These are phyloP conservation scores for Hipparchia sbordonii DNA, from an alignment of 2,888 invertebrate species.

Conservation along the genomic window DNA sequence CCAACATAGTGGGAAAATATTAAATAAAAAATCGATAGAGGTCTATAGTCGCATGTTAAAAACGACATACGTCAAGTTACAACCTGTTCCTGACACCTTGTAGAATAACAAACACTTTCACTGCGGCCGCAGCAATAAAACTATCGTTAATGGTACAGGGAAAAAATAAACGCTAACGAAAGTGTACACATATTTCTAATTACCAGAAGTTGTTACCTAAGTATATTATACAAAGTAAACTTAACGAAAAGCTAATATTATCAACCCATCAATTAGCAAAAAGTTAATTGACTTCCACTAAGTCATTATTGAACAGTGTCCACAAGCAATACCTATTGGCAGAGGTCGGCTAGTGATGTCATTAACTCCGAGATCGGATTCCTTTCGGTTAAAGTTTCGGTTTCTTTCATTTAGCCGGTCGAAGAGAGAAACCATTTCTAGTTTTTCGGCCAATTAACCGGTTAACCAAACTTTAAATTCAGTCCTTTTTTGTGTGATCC, in stretches of 20 bases:
- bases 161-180: conserved; percentile 32
- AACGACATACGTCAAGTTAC: conserved; percentile 27
- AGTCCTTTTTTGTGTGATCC: no score
- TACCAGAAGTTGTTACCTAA: conserved; percentile 9
- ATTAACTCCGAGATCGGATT: neutral
- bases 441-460: no score
- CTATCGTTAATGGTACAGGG: conserved; percentile 28
- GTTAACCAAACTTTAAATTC: no score
- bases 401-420: no score
- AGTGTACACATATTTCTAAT: conserved; percentile 33
- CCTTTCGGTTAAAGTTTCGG: no score
- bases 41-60: conserved; percentile 12
- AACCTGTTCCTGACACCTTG: conserved; percentile 25
- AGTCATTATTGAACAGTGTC: no score
- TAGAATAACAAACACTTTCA: conserved; percentile 31
- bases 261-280: neutral
- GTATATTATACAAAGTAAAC: neutral
- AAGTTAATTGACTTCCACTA: conserved; percentile 1
- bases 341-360: neutral
- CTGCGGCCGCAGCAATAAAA: conserved; percentile 31
- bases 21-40: neutral
- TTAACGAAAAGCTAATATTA: neutral
- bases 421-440: no score
- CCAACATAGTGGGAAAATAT: neutral
- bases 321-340: no score